phyloP scores from a whole-genome alignment of 2,888 invertebrate genomes.

The Scaptomyza tumidula region DNA sequence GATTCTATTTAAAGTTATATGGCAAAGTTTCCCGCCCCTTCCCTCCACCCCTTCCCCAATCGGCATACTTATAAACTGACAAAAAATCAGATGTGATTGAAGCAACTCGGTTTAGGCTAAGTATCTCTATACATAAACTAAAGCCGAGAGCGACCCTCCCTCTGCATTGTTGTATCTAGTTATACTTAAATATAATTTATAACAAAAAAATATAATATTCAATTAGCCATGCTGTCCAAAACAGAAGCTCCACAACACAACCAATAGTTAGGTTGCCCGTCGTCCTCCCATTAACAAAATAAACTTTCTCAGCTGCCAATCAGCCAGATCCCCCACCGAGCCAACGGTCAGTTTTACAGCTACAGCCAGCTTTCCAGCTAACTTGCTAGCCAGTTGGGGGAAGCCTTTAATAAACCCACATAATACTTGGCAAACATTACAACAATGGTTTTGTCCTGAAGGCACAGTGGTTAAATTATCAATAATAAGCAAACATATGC shows the following conservation, averaged over 20 bases:
- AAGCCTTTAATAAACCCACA: slow-evolving; percentile 74
- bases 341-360: slow-evolving; percentile 33
- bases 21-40: slow-evolving; percentile 20
- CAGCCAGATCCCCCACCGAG: slow-evolving; percentile 36
- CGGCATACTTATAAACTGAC: slow-evolving; percentile 3
- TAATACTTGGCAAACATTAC: slow-evolving; percentile 62
- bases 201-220: slow-evolving; percentile 62
- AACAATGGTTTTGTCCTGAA: slow-evolving; percentile 30
- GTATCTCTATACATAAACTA: background rate
- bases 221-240: slow-evolving; percentile 75
- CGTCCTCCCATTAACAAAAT: slow-evolving; percentile 56
- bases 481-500: background rate
- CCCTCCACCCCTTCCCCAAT: background rate
- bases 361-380: too few relatives aligned
- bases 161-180: slow-evolving; percentile 16
- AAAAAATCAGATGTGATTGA: slow-evolving; percentile 15
- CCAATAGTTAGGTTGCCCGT: slow-evolving; percentile 36
- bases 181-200: slow-evolving; percentile 55
- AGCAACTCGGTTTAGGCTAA: slow-evolving; percentile 50
- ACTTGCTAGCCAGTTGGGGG: slow-evolving; percentile 17
- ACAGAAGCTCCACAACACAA: slow-evolving; percentile 49
- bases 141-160: too few relatives aligned
- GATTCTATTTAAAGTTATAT: slow-evolving; percentile 68
- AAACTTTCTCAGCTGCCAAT: slow-evolving; percentile 77
- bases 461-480: slow-evolving; percentile 50